phyloP scores from a whole-genome alignment of 2,113 vertebrate species.

The Oreochromis aureus region DNA sequence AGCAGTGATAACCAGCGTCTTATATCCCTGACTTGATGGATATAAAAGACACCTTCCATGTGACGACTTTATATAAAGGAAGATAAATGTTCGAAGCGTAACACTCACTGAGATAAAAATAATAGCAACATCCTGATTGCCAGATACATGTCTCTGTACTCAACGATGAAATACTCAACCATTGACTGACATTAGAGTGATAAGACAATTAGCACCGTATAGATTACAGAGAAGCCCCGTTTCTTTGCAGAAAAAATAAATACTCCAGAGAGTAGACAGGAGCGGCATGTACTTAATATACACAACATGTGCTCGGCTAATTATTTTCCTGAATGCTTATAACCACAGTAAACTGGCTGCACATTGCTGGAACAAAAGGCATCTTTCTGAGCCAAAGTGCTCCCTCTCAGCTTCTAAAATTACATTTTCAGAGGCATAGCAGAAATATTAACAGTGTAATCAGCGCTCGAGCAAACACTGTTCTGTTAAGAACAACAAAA shows the following conservation, averaged over 20 bases:
- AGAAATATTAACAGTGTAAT: conserved; percentile 61
- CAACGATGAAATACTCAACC: conserved; percentile 5
- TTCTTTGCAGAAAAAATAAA: conserved; percentile 34
- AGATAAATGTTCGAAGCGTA: conserved; percentile 71
- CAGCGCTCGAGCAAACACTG: conserved; percentile 54
- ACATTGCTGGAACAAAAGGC: conserved; percentile 14
- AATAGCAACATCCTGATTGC: neutral
- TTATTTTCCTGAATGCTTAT: conserved; percentile 35
- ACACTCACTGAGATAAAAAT: neutral
- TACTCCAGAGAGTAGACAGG: conserved; percentile 8
- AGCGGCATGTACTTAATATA: conserved; percentile 22
- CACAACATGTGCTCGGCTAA: conserved; percentile 35
- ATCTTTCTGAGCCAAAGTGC: conserved; percentile 12
- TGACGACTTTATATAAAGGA: neutral
- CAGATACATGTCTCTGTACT: neutral
- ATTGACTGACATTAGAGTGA: neutral
- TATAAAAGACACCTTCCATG: conserved; percentile 78
- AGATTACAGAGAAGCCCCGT: neutral
- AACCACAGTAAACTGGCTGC: conserved; percentile 36
- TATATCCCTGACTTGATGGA: conserved; percentile 71
- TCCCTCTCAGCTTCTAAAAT: conserved; percentile 20
- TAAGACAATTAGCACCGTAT: neutral
- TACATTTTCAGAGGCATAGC: conserved; percentile 38
- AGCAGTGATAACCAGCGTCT: conserved; percentile 79
- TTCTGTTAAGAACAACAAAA: conserved; percentile 51